Percentiles rank a stretch among this genome's conserved stretches.
Conservation (phyloP, 1,140 invertebrate species). For the Pentalonia nigronervosa region DNA sequence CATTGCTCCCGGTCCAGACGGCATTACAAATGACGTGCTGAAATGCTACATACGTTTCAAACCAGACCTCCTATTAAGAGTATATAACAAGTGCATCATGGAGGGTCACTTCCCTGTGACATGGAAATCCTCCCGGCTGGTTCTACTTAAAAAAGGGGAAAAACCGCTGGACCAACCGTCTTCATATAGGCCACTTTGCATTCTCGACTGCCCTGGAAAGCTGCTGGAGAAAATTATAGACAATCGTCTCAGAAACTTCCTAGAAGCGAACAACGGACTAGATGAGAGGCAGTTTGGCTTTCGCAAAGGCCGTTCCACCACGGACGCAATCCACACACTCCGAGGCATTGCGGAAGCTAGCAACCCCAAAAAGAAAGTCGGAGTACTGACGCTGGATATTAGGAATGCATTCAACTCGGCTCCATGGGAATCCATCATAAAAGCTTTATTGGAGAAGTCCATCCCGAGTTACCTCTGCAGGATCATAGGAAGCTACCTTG, state of each 20-base stretch:
- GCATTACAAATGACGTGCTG: too few species aligned
- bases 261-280: neutral
- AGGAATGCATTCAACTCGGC: neutral
- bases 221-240: neutral
- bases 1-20: too few species aligned
- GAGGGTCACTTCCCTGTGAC: neutral
- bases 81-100: too few species aligned
- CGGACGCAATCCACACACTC: neutral
- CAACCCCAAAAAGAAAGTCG: neutral
- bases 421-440: neutral
- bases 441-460: neutral
- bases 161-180: neutral
- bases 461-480: neutral
- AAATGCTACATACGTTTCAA: too few species aligned
- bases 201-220: neutral
- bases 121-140: neutral
- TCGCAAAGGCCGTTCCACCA: neutral
- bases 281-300: neutral
- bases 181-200: neutral
- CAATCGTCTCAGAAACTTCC: neutral
- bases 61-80: too few species aligned
- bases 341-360: neutral
- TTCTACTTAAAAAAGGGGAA: neutral
- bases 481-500: neutral
- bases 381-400: neutral